phyloP scores from a whole-genome alignment of 2,888 invertebrate species.

The Plagodis pulveraria region DNA sequence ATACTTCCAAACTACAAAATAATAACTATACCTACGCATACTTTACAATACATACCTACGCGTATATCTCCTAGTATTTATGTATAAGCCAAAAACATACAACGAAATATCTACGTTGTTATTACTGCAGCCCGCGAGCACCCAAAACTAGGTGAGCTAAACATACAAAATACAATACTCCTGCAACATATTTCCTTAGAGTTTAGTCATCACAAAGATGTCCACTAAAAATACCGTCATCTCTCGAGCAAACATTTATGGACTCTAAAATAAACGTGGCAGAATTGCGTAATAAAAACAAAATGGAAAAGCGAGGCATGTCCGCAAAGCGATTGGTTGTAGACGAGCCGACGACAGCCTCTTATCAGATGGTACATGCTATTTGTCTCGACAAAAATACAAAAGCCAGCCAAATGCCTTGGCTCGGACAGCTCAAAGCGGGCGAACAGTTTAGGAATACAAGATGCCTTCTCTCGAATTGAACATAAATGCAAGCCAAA shows the following conservation, averaged over 20 bases:
- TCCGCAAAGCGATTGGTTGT: conserved; percentile 72
- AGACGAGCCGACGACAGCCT: conserved; percentile 75
- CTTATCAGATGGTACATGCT: conserved; percentile 79
- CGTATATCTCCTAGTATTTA: too few relatives aligned
- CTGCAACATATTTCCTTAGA: too few relatives aligned
- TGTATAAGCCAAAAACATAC: too few relatives aligned
- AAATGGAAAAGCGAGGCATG: conserved; percentile 63
- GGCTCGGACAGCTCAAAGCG: conserved; percentile 61
- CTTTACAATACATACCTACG: too few relatives aligned
- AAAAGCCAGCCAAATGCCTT: conserved; percentile 69
- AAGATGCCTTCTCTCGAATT: conserved; percentile 48
- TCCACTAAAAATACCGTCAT: conserved; percentile 9
- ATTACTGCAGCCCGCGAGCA: too few relatives aligned
- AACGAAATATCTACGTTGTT: too few relatives aligned
- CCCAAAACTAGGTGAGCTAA: too few relatives aligned
- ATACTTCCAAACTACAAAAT: too few relatives aligned
- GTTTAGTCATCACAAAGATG: conserved; percentile 14
- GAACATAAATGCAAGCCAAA: conserved; percentile 55
- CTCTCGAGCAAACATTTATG: conserved; percentile 37
- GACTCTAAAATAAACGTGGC: conserved; percentile 48
- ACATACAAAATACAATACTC: too few relatives aligned
- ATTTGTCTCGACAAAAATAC: conserved; percentile 73
- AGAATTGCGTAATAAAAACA: conserved; percentile 61
- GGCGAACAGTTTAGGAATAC: conserved; percentile 59
- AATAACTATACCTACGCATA: too few relatives aligned